Conservation (phyloP, 2,797 vertebrate species). For the Oryzias dopingdopingensis region DNA sequence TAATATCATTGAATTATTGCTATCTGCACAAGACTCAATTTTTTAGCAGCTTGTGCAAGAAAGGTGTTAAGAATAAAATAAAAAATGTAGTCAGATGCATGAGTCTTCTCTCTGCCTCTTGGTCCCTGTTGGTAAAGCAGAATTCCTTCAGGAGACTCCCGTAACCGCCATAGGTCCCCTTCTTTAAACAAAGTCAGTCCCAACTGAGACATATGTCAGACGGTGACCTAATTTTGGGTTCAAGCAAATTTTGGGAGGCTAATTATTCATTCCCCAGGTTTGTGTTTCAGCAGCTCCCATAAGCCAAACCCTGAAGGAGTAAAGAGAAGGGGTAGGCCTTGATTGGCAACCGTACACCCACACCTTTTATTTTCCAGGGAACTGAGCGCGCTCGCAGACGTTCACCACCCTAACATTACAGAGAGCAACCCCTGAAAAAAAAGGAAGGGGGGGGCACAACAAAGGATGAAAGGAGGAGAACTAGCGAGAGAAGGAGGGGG, state of each 20-base stretch:
- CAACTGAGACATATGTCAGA: conserved; percentile 60
- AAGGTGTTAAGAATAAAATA: conserved; percentile 30
- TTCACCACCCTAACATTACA: conserved; percentile 65
- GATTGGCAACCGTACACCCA: conserved; percentile 69
- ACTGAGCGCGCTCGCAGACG: conserved; percentile 57
- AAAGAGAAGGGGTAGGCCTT: conserved; percentile 63
- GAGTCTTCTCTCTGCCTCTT: conserved; percentile 37
- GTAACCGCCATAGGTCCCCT: conserved; percentile 46
- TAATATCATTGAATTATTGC: conserved; percentile 59
- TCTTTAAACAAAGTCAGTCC: conserved; percentile 43
- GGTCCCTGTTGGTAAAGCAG: conserved; percentile 46
- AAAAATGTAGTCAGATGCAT: conserved; percentile 47
- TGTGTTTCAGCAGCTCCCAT: conserved; percentile 53
- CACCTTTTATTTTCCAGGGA: conserved; percentile 67
- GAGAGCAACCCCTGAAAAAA: conserved; percentile 54
- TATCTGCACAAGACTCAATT: conserved; percentile 77
- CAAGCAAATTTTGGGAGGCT: conserved; percentile 53
- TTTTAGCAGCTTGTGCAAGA: conserved; percentile 72
- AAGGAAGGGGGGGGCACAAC: conserved; percentile 54
- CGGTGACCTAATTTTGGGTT: conserved; percentile 66
- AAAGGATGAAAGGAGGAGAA: conserved; percentile 62
- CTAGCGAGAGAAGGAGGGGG: conserved; percentile 17
- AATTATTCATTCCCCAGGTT: conserved; percentile 72
- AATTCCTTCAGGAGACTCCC: conserved; percentile 51
- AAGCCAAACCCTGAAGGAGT: conserved; percentile 65